Conservation (phyloP, 2,888 invertebrate genomes). For the Cephus nigrinus region DNA sequence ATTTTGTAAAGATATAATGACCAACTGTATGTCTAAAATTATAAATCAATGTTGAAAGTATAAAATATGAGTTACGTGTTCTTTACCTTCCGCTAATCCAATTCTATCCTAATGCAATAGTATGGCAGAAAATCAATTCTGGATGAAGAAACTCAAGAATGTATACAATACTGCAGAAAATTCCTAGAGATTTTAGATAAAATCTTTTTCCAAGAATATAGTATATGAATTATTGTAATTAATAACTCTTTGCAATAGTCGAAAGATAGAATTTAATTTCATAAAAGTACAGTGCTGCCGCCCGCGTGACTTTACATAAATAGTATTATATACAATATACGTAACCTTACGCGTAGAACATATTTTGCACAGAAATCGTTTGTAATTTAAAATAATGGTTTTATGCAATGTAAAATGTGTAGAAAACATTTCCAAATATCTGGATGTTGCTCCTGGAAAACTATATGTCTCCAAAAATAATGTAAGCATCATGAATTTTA, state of each 20-base stretch:
- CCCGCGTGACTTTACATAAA: neutral
- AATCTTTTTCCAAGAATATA: neutral
- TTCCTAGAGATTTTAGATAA: neutral
- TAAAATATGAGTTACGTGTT: neutral
- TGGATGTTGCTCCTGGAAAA: constrained; percentile 47
- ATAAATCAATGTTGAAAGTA: constrained; percentile 28
- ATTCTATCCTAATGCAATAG: neutral
- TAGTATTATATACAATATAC: neutral
- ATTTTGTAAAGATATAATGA: constrained; percentile 40
- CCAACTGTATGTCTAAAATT: constrained; percentile 39
- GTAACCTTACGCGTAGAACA: neutral
- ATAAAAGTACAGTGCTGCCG: constrained; percentile 19
- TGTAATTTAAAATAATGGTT: constrained; percentile 46
- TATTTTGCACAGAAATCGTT: neutral
- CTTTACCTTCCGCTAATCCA: neutral
- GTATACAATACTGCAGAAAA: neutral
- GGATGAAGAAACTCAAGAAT: neutral
- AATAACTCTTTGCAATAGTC: neutral
- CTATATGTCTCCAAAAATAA: constrained; percentile 50
- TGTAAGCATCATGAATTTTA: constrained; percentile 38
- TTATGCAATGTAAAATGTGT: constrained; percentile 57
- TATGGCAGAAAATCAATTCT: neutral
- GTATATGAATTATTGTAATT: neutral
- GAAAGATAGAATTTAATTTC: neutral
- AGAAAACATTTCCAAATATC: constrained; percentile 52